phyloP scores from a whole-genome alignment of 2,113 vertebrate genomes.

The Todiramphus saurophagus region DNA sequence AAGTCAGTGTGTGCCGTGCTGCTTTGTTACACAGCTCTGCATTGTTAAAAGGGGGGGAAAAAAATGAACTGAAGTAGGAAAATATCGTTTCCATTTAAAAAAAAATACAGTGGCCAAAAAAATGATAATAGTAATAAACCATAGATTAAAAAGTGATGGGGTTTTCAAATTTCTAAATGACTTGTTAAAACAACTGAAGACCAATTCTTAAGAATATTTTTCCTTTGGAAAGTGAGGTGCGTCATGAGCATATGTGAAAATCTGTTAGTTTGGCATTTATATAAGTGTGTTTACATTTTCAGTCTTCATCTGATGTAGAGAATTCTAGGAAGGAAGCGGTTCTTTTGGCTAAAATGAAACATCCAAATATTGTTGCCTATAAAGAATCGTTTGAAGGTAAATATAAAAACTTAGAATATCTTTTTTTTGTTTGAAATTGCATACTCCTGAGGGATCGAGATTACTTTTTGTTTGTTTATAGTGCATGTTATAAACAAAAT shows the following conservation, averaged over 20 bases:
- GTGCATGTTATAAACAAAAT: background rate
- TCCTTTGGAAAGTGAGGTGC: background rate
- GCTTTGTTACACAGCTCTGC: background rate
- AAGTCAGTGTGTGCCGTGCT: background rate
- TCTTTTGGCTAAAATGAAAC: slow-evolving; percentile 89
- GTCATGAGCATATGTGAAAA: background rate
- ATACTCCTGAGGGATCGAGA: background rate
- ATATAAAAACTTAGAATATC: background rate
- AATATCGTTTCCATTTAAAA: background rate
- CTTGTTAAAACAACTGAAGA: background rate
- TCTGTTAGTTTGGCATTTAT: background rate
- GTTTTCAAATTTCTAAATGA: background rate
- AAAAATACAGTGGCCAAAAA: background rate
- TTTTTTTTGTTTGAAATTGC: background rate
- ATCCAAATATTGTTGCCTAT: slow-evolving; percentile 88
- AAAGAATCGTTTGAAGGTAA: slow-evolving; percentile 90
- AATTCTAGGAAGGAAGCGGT: slow-evolving; percentile 84
- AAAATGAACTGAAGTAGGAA: background rate
- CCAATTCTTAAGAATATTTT: background rate
- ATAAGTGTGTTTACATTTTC: slow-evolving; percentile 38
- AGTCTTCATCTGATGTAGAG: slow-evolving; percentile 76
- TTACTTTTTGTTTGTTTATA: background rate
- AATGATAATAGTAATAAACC: background rate
- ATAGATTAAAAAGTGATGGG: background rate
- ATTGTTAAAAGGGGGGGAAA: background rate